phyloP scores from a whole-genome alignment of 1,140 invertebrate species.

The Temnothorax longispinosus region DNA sequence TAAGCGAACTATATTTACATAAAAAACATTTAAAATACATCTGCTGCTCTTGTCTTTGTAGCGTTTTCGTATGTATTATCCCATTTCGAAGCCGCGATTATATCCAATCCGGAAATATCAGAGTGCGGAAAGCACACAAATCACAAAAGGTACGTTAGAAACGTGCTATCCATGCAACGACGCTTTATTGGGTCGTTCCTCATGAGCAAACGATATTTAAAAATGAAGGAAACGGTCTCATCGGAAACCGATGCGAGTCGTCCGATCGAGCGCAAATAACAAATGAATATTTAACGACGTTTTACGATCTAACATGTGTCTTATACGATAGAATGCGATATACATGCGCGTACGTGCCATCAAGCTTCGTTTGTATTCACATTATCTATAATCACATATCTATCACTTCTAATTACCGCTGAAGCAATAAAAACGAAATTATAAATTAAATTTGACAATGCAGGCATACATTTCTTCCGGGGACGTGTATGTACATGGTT shows the following conservation, averaged over 20 bases:
- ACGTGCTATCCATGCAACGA: conserved; percentile 54
- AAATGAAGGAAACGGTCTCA: conserved; percentile 76
- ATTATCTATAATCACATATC: neutral
- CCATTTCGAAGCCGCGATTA: conserved; percentile 16
- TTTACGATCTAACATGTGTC: conserved; percentile 78
- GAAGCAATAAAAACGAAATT: neutral
- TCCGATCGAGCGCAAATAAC: conserved; percentile 80
- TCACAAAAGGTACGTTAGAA: conserved; percentile 53
- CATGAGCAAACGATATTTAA: conserved; percentile 76
- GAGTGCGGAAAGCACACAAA: conserved; percentile 3
- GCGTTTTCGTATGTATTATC: neutral
- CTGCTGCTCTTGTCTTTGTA: neutral
- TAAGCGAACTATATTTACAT: conserved; percentile 19
- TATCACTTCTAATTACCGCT: neutral
- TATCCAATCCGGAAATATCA: conserved; percentile 45
- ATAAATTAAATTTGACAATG: neutral
- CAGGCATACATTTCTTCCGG: neutral
- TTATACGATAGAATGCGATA: neutral
- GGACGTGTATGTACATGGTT: neutral
- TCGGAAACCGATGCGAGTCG: conserved; percentile 41
- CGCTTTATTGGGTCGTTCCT: conserved; percentile 72
- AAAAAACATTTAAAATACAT: conserved; percentile 23
- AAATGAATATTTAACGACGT: conserved; percentile 82
- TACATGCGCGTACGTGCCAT: neutral
- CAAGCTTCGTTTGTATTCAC: neutral